Evolutionary conservation across 2,113 vertebrate genomes (phyloP).

Genomic region (Dasyprocta punctata): DNA sequence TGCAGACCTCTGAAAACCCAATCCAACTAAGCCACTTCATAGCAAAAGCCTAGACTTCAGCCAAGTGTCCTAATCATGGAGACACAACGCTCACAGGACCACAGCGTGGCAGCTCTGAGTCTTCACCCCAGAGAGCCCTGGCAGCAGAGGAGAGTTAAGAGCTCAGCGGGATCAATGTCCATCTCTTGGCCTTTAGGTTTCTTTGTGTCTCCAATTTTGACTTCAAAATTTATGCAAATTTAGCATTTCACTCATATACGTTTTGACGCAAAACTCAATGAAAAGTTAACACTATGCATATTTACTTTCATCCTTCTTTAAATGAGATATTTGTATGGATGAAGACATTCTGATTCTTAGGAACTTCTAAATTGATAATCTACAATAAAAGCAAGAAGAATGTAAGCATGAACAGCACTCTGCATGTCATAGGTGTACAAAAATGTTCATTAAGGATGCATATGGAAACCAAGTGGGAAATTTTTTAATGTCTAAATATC

Average conservation of each 20-base stretch:
- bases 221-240: background rate
- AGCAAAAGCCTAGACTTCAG: background rate
- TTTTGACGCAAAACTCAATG: background rate
- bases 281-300: background rate
- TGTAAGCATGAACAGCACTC: background rate
- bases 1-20: background rate
- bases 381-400: background rate
- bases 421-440: background rate
- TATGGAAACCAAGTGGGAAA: background rate
- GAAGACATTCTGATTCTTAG: conserved; percentile 1
- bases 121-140: background rate
- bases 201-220: background rate
- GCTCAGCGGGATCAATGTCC: background rate
- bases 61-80: background rate
- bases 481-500: background rate
- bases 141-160: background rate
- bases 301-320: background rate
- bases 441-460: background rate
- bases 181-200: background rate
- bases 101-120: background rate
- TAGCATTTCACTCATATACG: background rate
- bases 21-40: background rate
- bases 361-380: background rate
- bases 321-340: background rate
- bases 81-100: background rate